Conservation (phyloP, 1,140 invertebrate genomes). For the Drosophila trapezifrons region DNA sequence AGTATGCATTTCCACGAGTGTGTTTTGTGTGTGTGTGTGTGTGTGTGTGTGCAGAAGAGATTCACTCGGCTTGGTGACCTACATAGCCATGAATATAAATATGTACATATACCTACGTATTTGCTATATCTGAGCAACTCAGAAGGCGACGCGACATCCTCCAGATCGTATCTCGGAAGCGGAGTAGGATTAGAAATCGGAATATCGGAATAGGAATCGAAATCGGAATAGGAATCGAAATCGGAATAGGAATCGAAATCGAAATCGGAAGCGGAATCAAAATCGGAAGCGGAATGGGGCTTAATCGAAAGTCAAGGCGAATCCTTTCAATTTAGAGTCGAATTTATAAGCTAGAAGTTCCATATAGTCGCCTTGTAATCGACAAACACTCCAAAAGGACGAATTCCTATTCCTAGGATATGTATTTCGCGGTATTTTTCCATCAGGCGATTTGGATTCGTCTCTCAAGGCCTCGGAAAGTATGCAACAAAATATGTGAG, state of each 20-base stretch:
- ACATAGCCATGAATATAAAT: slow-evolving; percentile 48
- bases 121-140: slow-evolving; percentile 30
- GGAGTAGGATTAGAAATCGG: not conserved
- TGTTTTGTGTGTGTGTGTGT: not conserved
- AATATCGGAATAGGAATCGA: not conserved
- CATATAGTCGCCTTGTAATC: not conserved
- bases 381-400: not conserved
- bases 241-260: not conserved
- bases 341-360: not conserved
- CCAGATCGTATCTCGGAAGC: slow-evolving; percentile 36
- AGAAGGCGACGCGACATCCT: slow-evolving; percentile 30
- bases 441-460: not conserved
- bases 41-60: slow-evolving; percentile 31
- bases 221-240: not conserved
- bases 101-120: not conserved
- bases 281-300: not conserved
- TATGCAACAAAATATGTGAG: not conserved
- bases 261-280: not conserved
- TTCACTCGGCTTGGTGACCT: slow-evolving; percentile 46
- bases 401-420: not conserved
- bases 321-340: not conserved
- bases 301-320: not conserved
- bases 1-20: slow-evolving; percentile 36
- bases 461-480: not conserved
- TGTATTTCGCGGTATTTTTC: slow-evolving; percentile 1